Percentiles rank a stretch among this genome's conserved stretches.
Conservation (phyloP, 2,888 invertebrate genomes). For the Parnassius apollo region DNA sequence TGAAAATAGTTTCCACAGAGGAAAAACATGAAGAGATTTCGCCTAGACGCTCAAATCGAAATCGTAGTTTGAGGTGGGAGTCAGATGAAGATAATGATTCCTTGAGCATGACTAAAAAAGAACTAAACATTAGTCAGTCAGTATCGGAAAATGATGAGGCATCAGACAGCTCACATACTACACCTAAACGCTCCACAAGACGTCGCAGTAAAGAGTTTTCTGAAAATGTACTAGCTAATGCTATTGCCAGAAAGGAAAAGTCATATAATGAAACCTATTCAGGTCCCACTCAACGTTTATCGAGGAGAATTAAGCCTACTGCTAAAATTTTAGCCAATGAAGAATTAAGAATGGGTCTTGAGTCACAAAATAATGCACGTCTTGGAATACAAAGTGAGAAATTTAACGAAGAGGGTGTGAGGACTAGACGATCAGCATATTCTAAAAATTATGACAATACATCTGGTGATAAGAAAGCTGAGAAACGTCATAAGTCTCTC, state of each 20-base stretch:
- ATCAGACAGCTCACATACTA: slow-evolving; percentile 56
- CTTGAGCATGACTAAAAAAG: slow-evolving; percentile 50
- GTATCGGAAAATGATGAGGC: slow-evolving; percentile 65
- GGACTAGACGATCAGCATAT: slow-evolving; percentile 58
- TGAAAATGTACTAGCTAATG: slow-evolving; percentile 84
- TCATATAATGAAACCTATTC: slow-evolving; percentile 79
- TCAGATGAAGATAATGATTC: slow-evolving; percentile 61
- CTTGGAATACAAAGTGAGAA: slow-evolving; percentile 65
- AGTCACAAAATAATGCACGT: slow-evolving; percentile 79
- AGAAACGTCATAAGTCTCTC: slow-evolving; percentile 30
- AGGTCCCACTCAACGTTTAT: slow-evolving; percentile 52
- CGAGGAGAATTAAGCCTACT: slow-evolving; percentile 84
- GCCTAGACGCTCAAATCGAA: slow-evolving; percentile 60
- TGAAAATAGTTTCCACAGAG: slow-evolving; percentile 75
- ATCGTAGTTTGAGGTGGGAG: slow-evolving; percentile 58
- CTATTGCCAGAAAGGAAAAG: slow-evolving; percentile 87
- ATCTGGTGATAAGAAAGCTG: slow-evolving; percentile 31
- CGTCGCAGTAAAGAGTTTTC: slow-evolving; percentile 82
- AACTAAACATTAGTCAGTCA: slow-evolving; percentile 44
- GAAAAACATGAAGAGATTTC: slow-evolving; percentile 67
- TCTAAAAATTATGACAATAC: slow-evolving; percentile 39
- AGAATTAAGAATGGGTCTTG: slow-evolving; percentile 80
- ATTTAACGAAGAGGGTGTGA: slow-evolving; percentile 60
- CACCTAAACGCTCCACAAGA: slow-evolving; percentile 83
- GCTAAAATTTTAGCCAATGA: slow-evolving; percentile 85